A percentile compares a stretch with the other conserved stretches of the same genome.
These are phyloP conservation scores for Tyrannus savana DNA, from an alignment of 2,113 vertebrate genomes.

Conservation along the genomic window DNA sequence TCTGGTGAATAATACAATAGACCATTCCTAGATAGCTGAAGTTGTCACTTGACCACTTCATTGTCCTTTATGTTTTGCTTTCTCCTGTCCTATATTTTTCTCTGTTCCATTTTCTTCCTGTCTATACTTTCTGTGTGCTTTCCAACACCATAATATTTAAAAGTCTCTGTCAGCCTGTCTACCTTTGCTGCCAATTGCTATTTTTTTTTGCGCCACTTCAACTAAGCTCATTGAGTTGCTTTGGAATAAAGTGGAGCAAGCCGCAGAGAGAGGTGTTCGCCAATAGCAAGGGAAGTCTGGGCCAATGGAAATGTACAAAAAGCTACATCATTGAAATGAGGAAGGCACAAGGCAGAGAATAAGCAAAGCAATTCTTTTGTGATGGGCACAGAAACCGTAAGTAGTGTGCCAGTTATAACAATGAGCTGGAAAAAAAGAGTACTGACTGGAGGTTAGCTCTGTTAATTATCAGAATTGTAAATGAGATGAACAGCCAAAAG, in stretches of 20 bases:
- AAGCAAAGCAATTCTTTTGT: conserved; percentile 13
- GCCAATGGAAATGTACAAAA: background rate
- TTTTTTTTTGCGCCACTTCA: background rate
- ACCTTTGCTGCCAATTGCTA: background rate
- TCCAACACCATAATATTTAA: conserved; percentile 3
- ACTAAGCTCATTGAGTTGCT: background rate
- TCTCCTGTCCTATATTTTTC: background rate
- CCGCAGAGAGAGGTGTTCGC: background rate
- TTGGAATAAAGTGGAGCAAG: background rate
- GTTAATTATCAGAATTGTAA: conserved; percentile 25
- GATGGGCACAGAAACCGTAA: background rate
- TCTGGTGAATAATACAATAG: background rate
- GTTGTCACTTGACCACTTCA: conserved; percentile 46
- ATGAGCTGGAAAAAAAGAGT: background rate
- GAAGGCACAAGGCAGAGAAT: background rate
- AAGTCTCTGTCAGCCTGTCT: conserved; percentile 2
- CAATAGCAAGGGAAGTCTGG: background rate
- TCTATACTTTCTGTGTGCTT: background rate
- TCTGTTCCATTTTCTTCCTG: background rate
- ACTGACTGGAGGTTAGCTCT: background rate
- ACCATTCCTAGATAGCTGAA: background rate
- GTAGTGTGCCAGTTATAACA: background rate
- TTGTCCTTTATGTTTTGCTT: conserved; percentile 3
- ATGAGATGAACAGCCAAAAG: background rate
- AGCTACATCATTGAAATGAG: background rate